Percentiles rank a stretch among this genome's conserved stretches.
Evolutionary conservation across 1,140 invertebrate species (phyloP).

Genomic region (Halictus rubicundus): DNA sequence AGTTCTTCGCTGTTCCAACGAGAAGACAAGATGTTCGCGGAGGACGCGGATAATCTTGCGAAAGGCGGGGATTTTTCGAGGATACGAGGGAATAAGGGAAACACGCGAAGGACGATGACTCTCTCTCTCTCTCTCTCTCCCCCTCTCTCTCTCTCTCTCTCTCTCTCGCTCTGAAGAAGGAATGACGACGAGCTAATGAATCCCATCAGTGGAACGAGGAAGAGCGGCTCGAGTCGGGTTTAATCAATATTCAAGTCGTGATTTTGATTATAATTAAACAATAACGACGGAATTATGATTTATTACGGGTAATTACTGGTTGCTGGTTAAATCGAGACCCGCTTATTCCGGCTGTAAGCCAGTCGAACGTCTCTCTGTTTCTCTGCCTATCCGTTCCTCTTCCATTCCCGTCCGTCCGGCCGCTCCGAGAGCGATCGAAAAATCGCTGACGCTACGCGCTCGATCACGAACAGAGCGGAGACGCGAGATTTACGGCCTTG

Average conservation of each 20-base stretch:
- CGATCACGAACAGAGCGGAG: constrained; percentile 16
- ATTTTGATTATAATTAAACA: constrained; percentile 78
- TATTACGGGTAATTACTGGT: constrained; percentile 77
- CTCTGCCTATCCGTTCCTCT: background rate
- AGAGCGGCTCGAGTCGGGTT: constrained; percentile 49
- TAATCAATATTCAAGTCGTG: constrained; percentile 77
- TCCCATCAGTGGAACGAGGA: constrained; percentile 58
- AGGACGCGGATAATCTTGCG: too few relatives aligned
- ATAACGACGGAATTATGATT: constrained; percentile 77
- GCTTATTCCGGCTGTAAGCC: constrained; percentile 51
- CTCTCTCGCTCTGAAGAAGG: too few relatives aligned
- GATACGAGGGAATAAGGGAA: constrained; percentile 53
- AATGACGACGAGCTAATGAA: constrained; percentile 69
- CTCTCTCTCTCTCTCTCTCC: too few relatives aligned
- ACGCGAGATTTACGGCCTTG: constrained; percentile 41
- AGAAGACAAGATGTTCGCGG: too few relatives aligned
- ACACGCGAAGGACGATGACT: constrained; percentile 24
- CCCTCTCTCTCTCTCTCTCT: too few relatives aligned
- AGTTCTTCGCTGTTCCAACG: too few relatives aligned
- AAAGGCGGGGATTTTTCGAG: constrained; percentile 20
- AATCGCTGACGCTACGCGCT: background rate
- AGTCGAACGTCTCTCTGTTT: constrained; percentile 15
- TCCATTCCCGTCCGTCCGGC: background rate
- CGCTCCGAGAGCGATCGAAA: background rate
- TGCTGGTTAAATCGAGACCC: constrained; percentile 61